Evolutionary conservation across 2,888 invertebrate species (phyloP).

Genomic region (Drosophila nigritarsus): DNA sequence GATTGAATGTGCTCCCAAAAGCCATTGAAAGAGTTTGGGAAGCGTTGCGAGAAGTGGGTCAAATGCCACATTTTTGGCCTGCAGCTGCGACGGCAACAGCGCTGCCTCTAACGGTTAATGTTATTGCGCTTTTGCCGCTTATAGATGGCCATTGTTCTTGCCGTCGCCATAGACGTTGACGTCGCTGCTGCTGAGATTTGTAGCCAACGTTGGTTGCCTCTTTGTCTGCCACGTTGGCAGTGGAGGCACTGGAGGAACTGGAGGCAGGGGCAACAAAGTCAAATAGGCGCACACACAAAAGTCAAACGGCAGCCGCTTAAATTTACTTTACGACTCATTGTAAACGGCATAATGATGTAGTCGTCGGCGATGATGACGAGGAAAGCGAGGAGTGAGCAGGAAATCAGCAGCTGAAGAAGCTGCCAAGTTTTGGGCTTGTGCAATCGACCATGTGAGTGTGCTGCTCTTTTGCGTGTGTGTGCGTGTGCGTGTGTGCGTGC

Average conservation of each 20-base stretch:
- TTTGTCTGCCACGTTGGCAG: not conserved
- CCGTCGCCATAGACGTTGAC: constrained; percentile 15
- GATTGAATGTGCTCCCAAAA: constrained; percentile 68
- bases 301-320: constrained; percentile 70
- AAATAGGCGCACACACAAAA: constrained; percentile 61
- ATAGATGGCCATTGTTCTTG: constrained; percentile 53
- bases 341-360: constrained; percentile 73
- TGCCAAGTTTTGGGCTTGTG: constrained; percentile 35
- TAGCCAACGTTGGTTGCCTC: constrained; percentile 7
- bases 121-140: constrained; percentile 76
- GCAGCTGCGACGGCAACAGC: constrained; percentile 47
- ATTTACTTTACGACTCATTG: constrained; percentile 76
- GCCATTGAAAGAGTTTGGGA: constrained; percentile 59
- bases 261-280: constrained; percentile 45
- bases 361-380: not conserved
- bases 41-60: constrained; percentile 66
- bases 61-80: constrained; percentile 72
- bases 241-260: not conserved
- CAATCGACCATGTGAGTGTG: constrained; percentile 26
- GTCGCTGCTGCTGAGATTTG: constrained; percentile 41
- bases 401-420: constrained; percentile 16
- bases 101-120: constrained; percentile 77
- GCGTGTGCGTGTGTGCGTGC: not conserved
- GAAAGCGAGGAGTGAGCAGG: not conserved
- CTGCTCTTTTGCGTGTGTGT: not conserved